These are phyloP conservation scores for Molossus molossus DNA, from an alignment of 2,797 vertebrate genomes.

Conservation along the genomic window DNA sequence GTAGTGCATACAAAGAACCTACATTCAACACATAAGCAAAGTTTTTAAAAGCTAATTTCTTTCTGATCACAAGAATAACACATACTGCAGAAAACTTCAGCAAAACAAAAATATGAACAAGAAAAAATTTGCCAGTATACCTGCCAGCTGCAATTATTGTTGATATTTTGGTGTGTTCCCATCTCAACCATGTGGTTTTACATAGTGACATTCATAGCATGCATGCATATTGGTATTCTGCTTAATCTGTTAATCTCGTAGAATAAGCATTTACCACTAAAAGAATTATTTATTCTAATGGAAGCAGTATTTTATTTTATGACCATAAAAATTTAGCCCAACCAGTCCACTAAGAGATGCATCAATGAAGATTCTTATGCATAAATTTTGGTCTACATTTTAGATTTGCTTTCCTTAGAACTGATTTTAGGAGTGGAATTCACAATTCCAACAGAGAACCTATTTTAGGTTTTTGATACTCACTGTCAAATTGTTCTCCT, in stretches of 20 bases:
- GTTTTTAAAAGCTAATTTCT: background rate
- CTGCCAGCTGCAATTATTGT: background rate
- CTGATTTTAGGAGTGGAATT: conserved; percentile 63
- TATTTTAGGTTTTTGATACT: conserved; percentile 63
- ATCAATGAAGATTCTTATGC: conserved; percentile 48
- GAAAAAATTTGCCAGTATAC: background rate
- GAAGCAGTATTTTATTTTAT: conserved; percentile 52
- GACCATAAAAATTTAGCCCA: conserved; percentile 44
- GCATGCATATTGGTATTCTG: background rate
- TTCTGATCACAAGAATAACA: background rate
- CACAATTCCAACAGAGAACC: conserved; percentile 61
- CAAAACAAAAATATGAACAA: conserved; percentile 1
- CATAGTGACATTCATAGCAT: background rate
- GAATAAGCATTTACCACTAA: conserved; percentile 1
- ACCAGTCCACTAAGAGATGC: conserved; percentile 43
- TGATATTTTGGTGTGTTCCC: background rate
- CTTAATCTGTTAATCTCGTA: conserved; percentile 7
- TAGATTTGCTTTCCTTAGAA: conserved; percentile 56
- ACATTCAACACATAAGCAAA: background rate
- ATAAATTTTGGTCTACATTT: conserved; percentile 62
- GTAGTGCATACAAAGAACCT: background rate
- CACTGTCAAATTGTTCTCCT: conserved; percentile 48
- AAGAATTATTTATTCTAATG: conserved; percentile 61
- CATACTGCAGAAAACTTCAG: background rate
- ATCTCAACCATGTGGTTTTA: background rate